Evolutionary conservation across 2,113 vertebrate genomes (phyloP), one percentile per base, ranked within the genome.

Genomic region (Cricetomys ansorgei): DNA sequence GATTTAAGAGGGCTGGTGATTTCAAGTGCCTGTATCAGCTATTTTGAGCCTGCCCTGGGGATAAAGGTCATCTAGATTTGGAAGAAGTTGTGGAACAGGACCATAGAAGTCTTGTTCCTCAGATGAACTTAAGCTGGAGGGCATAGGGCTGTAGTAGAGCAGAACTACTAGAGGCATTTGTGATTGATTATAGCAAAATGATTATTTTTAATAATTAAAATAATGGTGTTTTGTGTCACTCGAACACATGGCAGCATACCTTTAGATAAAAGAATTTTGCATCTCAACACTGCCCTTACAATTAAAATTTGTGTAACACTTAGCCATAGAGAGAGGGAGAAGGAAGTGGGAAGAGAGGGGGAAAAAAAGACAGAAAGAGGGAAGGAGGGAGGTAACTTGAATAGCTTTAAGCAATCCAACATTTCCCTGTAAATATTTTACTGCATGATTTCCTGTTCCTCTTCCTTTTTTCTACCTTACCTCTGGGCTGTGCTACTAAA

Each of bases 1-100:
- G 99, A 94, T 99, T 99, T 98, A 99, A 99, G 96, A 99, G 99
- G 73, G 99, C 99, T 95, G 99, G 99, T 50, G 99, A 99, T 98
- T 99, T 88, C 99, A 99, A 87, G 99, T 99, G 99, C 99, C 99
- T 34, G 99, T 99, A 72, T 99, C 99, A 59, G 99, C 98, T 5
- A 94, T 99, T 88, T 97, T 99, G 96, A 99, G 98, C 98, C 96
- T 98, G 25, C 98, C 98, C 89, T 99, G 98, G 98, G 98, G 98
- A 95, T 99, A 97, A 99, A 98, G 87, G 48, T 76, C 48, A 90
- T 92, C 93, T 91, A 96, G 96, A 97, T 43, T 93, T 98, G 95
- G 96, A 98, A 70, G 70, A 94, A 97, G 29, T 94, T 7, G 55
- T 50, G 76, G 97, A 90, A 97, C 96, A 93, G 96, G 90, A 92